Percentiles rank a stretch among this genome's conserved stretches.
phyloP scores from a whole-genome alignment of 1,140 invertebrate species.

The Epicauta chinensis region DNA sequence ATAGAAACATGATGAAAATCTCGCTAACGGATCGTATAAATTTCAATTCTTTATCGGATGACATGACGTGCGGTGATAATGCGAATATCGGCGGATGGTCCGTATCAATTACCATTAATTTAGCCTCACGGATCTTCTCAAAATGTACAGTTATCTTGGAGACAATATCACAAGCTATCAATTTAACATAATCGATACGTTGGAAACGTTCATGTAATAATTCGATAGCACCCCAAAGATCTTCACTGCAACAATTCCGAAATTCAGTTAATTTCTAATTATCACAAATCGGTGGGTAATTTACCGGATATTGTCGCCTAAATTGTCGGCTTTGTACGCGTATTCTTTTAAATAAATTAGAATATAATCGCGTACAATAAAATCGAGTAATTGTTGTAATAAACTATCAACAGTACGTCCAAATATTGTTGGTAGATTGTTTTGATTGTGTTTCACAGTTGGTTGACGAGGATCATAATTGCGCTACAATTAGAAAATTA shows the following conservation, averaged over 20 bases:
- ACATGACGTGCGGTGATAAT: slow-evolving; percentile 67
- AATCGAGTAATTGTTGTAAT: slow-evolving; percentile 75
- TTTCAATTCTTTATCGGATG: slow-evolving; percentile 66
- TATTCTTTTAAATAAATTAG: slow-evolving; percentile 66
- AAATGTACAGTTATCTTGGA: slow-evolving; percentile 76
- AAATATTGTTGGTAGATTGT: slow-evolving; percentile 62
- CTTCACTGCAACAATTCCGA: slow-evolving; percentile 55
- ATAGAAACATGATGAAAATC: slow-evolving; percentile 69
- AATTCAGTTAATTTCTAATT: slow-evolving; percentile 3
- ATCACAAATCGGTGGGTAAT: slow-evolving; percentile 9
- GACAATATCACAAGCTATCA: slow-evolving; percentile 77
- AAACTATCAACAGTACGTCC: slow-evolving; percentile 75
- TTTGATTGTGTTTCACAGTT: slow-evolving; percentile 19
- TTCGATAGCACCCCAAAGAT: slow-evolving; percentile 73
- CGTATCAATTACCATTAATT: slow-evolving; percentile 56
- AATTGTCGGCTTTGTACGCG: slow-evolving; percentile 46
- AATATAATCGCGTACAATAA: slow-evolving; percentile 73
- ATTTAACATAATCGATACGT: slow-evolving; percentile 71
- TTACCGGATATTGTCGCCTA: slow-evolving; percentile 46
- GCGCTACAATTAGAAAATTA: slow-evolving; percentile 26
- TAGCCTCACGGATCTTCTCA: slow-evolving; percentile 73
- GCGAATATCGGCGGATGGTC: slow-evolving; percentile 62
- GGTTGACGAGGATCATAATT: slow-evolving; percentile 30
- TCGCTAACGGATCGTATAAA: slow-evolving; percentile 78
- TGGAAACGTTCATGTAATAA: slow-evolving; percentile 66